A percentile compares a stretch with the other conserved stretches of the same genome.
Evolutionary conservation across 2,797 vertebrate species (phyloP).

Genomic region (Rhodeus uyekii): DNA sequence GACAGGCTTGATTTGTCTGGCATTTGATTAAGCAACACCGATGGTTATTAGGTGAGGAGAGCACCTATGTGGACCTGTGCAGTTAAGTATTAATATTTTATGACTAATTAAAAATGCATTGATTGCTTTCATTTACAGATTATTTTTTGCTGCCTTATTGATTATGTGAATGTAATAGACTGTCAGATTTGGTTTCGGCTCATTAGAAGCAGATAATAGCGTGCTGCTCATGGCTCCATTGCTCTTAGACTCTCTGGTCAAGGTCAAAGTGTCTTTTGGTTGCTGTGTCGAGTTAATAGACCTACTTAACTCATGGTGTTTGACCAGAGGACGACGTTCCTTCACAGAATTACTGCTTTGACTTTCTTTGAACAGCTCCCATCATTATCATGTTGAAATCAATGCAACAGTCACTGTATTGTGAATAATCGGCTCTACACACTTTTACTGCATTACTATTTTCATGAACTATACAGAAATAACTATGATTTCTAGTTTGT

Average conservation of each 20-base stretch:
- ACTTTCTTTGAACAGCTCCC: neutral
- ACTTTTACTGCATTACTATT: neutral
- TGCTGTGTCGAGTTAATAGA: slow-evolving; percentile 35
- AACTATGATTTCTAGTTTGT: neutral
- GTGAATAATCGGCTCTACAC: neutral
- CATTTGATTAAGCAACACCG: neutral
- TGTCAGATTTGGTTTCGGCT: neutral
- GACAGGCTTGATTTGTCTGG: neutral
- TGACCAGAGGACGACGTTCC: neutral
- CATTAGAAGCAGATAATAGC: neutral
- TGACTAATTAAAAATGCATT: slow-evolving; percentile 13
- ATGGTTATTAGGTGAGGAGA: neutral
- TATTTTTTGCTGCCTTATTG: neutral
- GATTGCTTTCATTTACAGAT: neutral
- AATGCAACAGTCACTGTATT: neutral
- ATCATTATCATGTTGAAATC: neutral
- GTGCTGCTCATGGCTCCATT: slow-evolving; percentile 15
- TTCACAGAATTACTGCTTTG: neutral
- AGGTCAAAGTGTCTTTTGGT: slow-evolving; percentile 28
- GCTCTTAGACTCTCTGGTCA: slow-evolving; percentile 11
- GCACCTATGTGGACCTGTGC: neutral
- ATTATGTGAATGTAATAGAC: neutral
- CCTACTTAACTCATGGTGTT: slow-evolving; percentile 38
- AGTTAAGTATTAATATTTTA: slow-evolving; percentile 1
- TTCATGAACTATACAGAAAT: neutral